These are phyloP conservation scores for Mustelus asterias DNA, from an alignment of 2,113 vertebrate species.

Conservation along the genomic window DNA sequence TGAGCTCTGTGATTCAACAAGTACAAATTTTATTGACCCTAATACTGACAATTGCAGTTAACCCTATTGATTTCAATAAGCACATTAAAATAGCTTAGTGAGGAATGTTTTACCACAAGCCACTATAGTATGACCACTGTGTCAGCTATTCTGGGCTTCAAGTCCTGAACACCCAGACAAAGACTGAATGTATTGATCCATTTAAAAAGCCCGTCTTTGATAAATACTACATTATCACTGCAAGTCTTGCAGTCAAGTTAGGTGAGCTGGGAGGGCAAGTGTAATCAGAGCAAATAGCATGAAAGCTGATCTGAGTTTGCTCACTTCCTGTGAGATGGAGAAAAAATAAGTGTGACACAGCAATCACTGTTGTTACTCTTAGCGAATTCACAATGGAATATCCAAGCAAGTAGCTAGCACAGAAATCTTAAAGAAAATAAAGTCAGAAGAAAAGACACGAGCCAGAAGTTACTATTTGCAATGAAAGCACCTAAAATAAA, in stretches of 20 bases:
- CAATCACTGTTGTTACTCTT: conserved; percentile 55
- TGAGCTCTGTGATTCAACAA: conserved; percentile 51
- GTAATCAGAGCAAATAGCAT: conserved; percentile 68
- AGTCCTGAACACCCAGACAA: conserved; percentile 58
- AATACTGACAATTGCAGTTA: conserved; percentile 55
- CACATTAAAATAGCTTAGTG: conserved; percentile 60
- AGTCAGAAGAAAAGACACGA: neutral
- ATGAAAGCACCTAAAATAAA: neutral
- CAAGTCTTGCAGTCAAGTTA: conserved; percentile 57
- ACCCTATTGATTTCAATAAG: conserved; percentile 62
- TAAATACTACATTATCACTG: conserved; percentile 71
- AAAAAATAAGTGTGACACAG: conserved; percentile 50
- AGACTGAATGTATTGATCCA: conserved; percentile 62
- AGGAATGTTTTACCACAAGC: conserved; percentile 68
- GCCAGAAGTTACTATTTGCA: neutral
- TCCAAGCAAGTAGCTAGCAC: neutral
- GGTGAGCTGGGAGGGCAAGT: conserved; percentile 63
- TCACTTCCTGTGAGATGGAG: conserved; percentile 56
- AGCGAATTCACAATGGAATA: conserved; percentile 47
- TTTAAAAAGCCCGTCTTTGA: conserved; percentile 61
- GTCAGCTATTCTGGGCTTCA: conserved; percentile 60
- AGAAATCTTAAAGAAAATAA: neutral
- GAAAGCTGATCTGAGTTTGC: conserved; percentile 67
- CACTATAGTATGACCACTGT: conserved; percentile 57
- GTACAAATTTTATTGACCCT: conserved; percentile 56